A percentile compares a stretch with the other conserved stretches of the same genome.
phyloP scores from a whole-genome alignment of 2,888 invertebrate species.

The Augiades crinisus region DNA sequence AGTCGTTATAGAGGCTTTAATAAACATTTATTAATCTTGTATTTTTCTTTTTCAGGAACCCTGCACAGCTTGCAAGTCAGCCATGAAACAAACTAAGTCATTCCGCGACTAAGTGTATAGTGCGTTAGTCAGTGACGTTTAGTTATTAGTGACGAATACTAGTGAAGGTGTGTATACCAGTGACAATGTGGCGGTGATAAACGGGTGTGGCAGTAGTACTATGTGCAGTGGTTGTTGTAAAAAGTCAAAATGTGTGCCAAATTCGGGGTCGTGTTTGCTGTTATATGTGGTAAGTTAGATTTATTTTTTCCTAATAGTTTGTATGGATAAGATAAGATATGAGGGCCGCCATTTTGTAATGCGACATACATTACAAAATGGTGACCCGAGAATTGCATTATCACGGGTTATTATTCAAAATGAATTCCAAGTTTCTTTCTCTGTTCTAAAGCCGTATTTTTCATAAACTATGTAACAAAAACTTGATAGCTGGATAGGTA shows the following conservation, averaged over 20 bases:
- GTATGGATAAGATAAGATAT: too few species aligned
- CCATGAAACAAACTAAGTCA: conserved; percentile 3
- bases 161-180: conserved; percentile 34
- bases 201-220: conserved; percentile 41
- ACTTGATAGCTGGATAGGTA: too few species aligned
- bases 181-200: conserved; percentile 57
- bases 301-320: background rate
- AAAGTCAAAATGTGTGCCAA: conserved; percentile 62
- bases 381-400: too few species aligned
- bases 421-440: too few species aligned
- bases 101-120: background rate
- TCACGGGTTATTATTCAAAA: too few species aligned
- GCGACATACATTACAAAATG: too few species aligned
- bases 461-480: too few species aligned
- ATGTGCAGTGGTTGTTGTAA: conserved; percentile 57
- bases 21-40: conserved; percentile 1
- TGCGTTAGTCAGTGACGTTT: background rate
- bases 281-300: conserved; percentile 60
- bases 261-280: conserved; percentile 47
- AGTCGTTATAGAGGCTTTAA: too few species aligned
- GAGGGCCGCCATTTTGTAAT: too few species aligned
- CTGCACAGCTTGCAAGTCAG: background rate
- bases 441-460: too few species aligned
- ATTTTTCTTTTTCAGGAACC: conserved; percentile 3
- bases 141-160: conserved; percentile 20